These are phyloP conservation scores for Mesoligia furuncula DNA, from an alignment of 2,888 invertebrate genomes.

Conservation along the genomic window DNA sequence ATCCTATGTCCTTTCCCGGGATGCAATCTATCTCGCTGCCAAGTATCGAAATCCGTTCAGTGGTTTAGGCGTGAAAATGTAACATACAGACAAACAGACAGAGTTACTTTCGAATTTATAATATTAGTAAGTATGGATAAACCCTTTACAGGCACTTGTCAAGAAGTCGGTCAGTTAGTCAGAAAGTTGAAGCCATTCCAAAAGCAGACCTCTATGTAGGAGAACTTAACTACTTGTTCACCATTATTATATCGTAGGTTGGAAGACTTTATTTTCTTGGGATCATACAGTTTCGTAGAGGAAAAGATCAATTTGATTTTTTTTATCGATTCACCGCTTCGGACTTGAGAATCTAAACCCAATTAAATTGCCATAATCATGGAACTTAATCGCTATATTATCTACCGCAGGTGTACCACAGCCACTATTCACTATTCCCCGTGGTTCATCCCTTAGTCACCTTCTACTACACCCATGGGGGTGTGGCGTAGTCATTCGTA, in stretches of 20 bases:
- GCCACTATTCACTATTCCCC: conserved; percentile 31
- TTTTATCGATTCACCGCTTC: neutral
- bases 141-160: neutral
- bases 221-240: neutral
- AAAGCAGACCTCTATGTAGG: neutral
- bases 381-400: conserved; percentile 27
- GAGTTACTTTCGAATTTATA: too few species aligned
- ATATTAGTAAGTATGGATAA: neutral
- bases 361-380: conserved; percentile 27
- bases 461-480: conserved; percentile 60
- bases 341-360: neutral
- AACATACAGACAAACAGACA: too few species aligned
- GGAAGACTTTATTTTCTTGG: neutral
- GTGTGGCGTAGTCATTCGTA: conserved; percentile 43
- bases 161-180: neutral
- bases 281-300: neutral
- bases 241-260: too few species aligned
- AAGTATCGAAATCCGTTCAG: too few species aligned
- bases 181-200: neutral
- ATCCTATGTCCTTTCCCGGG: too few species aligned
- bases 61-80: too few species aligned
- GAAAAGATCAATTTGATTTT: neutral
- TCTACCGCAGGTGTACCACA: conserved; percentile 33
- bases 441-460: conserved; percentile 51
- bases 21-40: rapidly evolving